These are phyloP conservation scores for Dicycla oo DNA, from an alignment of 2,888 invertebrate species.

Conservation along the genomic window DNA sequence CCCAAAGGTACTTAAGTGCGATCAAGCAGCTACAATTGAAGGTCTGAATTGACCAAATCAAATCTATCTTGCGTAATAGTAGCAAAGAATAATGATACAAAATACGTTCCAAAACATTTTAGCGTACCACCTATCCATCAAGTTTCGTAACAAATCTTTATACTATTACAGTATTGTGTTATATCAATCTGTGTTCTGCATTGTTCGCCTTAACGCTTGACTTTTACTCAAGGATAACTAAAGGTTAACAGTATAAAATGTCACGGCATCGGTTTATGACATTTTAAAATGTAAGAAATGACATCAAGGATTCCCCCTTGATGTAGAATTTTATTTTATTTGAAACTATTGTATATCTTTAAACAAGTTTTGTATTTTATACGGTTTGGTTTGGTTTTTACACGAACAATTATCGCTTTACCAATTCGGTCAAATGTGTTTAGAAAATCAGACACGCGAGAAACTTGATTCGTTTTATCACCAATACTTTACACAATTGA, in stretches of 20 bases:
- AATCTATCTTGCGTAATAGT: constrained; percentile 54
- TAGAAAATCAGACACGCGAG: neutral
- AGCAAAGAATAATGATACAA: constrained; percentile 56
- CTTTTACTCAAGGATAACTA: constrained; percentile 66
- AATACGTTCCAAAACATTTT: constrained; percentile 55
- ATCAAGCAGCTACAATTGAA: constrained; percentile 51
- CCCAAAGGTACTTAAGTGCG: constrained; percentile 35
- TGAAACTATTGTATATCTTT: constrained; percentile 32
- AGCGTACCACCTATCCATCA: constrained; percentile 67
- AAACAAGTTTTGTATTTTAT: neutral
- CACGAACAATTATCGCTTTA: neutral
- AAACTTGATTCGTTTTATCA: neutral
- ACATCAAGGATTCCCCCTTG: constrained; percentile 44
- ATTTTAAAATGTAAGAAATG: constrained; percentile 61
- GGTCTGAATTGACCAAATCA: constrained; percentile 60
- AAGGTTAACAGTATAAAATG: constrained; percentile 66
- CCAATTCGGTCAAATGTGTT: neutral
- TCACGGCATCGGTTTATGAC: constrained; percentile 61
- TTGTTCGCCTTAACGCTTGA: constrained; percentile 66
- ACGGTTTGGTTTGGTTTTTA: too few species aligned
- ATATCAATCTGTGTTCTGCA: constrained; percentile 65
- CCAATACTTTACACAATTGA: constrained; percentile 31
- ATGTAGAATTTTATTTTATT: constrained; percentile 41
- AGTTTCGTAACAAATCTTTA: constrained; percentile 67
- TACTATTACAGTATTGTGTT: constrained; percentile 63